phyloP scores from a whole-genome alignment of 2,113 vertebrate species.

The Lasiurus cinereus region DNA sequence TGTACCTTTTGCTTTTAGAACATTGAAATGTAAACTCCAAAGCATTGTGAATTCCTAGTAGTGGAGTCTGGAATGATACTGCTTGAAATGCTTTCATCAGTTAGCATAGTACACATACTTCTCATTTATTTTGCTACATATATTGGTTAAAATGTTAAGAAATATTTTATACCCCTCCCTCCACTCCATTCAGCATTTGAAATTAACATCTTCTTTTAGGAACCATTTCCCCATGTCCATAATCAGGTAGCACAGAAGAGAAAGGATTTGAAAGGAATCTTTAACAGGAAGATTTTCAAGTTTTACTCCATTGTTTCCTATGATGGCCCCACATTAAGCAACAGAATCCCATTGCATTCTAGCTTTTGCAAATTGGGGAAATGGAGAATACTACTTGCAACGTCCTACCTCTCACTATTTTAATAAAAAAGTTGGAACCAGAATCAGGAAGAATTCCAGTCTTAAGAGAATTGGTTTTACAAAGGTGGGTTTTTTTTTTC shows the following conservation, averaged over 20 bases:
- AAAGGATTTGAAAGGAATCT: neutral
- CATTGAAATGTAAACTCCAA: neutral
- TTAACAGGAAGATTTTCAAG: neutral
- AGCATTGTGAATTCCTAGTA: neutral
- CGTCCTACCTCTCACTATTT: neutral
- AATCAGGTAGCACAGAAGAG: neutral
- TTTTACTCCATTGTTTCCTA: neutral
- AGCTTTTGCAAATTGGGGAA: neutral
- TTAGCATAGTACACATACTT: neutral
- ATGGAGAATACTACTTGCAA: neutral
- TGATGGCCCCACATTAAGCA: neutral
- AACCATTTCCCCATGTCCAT: neutral
- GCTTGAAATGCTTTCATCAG: neutral
- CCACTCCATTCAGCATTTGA: neutral
- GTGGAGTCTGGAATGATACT: neutral
- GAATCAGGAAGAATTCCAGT: neutral
- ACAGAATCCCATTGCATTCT: neutral
- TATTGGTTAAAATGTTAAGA: neutral
- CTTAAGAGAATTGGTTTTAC: constrained; percentile 15
- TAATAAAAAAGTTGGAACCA: constrained; percentile 48
- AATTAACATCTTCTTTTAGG: neutral
- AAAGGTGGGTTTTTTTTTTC: neutral
- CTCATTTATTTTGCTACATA: neutral
- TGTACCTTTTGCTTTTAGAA: neutral
- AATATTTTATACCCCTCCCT: neutral